These are phyloP conservation scores for Archaeoteleia sp. DNA, from an alignment of 2,888 invertebrate genomes.

Conservation along the genomic window DNA sequence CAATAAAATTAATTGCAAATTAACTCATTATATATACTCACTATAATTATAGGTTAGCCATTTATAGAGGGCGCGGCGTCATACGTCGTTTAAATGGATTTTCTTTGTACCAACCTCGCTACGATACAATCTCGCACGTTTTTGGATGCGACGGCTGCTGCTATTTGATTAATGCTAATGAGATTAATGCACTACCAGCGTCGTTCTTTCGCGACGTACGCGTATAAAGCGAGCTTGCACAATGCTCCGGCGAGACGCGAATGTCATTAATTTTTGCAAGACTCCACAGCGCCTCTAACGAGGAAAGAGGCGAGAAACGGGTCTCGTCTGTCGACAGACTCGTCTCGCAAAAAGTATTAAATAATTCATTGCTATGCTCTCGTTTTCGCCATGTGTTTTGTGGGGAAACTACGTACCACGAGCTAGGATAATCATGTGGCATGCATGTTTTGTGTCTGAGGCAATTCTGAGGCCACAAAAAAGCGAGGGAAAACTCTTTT, in stretches of 20 bases:
- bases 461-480: too few relatives aligned
- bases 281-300: conserved; percentile 45
- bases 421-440: conserved; percentile 1
- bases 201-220: conserved; percentile 36
- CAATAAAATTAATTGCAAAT: too few relatives aligned
- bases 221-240: conserved; percentile 53
- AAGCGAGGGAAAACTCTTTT: too few relatives aligned
- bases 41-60: conserved; percentile 6
- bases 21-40: too few relatives aligned
- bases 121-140: neutral
- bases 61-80: conserved; percentile 8
- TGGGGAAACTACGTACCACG: too few relatives aligned
- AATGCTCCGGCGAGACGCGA: conserved; percentile 47
- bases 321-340: neutral
- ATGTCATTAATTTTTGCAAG: conserved; percentile 58
- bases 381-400: neutral
- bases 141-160: conserved; percentile 1
- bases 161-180: conserved; percentile 32
- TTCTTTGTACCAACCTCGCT: conserved; percentile 16
- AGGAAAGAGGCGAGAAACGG: conserved; percentile 31
- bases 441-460: neutral
- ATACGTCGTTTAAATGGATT: conserved; percentile 30
- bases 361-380: conserved; percentile 12
- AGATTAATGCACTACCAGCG: conserved; percentile 19
- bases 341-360: conserved; percentile 7